Evolutionary conservation across 2,797 vertebrate genomes (phyloP).

Genomic region (Manis javanica): DNA sequence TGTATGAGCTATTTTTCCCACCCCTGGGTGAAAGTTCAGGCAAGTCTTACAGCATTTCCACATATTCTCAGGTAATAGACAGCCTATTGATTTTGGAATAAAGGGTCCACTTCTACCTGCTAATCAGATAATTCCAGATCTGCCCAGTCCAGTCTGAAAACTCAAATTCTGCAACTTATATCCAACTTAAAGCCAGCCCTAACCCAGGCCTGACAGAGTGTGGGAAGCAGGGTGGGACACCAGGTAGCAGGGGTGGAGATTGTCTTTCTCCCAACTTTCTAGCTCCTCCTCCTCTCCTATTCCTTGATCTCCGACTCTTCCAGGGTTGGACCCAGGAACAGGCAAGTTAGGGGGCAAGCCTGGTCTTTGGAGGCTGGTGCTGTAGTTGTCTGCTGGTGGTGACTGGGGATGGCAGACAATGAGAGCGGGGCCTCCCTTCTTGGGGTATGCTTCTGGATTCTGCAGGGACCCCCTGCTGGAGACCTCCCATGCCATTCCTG

Average conservation of each 20-base stretch:
- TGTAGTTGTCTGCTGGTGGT: fast-evolving
- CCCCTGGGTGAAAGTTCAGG: not conserved
- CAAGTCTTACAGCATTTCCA: not conserved
- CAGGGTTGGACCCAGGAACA: no score
- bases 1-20: not conserved
- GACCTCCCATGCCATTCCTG: not conserved
- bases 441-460: not conserved
- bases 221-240: not conserved
- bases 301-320: not conserved
- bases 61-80: not conserved
- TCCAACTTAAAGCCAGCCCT: not conserved
- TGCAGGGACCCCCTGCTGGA: not conserved
- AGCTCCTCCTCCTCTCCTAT: not conserved
- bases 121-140: not conserved
- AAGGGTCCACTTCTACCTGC: not conserved
- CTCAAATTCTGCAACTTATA: not conserved
- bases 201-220: not conserved
- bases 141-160: not conserved
- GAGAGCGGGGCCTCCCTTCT: not conserved
- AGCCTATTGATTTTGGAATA: not conserved
- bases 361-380: not conserved
- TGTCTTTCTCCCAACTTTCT: not conserved
- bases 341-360: not conserved
- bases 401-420: not conserved
- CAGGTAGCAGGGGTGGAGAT: not conserved